Conservation (phyloP, 2,888 invertebrate genomes). For the Ptychoptera albimana region DNA sequence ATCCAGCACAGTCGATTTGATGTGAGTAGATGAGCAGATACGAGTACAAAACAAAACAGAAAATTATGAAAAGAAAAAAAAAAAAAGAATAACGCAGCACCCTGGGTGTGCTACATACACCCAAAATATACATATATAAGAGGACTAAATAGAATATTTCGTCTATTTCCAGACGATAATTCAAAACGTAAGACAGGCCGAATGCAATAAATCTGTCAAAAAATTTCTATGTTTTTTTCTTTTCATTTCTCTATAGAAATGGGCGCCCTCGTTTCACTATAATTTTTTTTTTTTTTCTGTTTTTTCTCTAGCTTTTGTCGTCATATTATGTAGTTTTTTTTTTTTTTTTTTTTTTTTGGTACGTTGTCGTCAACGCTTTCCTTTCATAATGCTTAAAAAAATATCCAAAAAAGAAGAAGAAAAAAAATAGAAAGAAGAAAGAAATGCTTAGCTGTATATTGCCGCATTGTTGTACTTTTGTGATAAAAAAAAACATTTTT, state of each 20-base stretch:
- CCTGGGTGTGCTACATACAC: no score
- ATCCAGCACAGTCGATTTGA: no score
- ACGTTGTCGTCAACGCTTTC: not conserved
- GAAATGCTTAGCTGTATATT: no score
- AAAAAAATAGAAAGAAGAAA: no score
- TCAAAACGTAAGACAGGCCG: slow-evolving; percentile 16
- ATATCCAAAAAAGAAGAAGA: not conserved
- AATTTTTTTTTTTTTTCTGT: not conserved
- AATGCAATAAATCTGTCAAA: slow-evolving; percentile 16
- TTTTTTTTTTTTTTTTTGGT: no score
- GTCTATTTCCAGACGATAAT: slow-evolving; percentile 15
- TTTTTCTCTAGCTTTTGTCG: no score
- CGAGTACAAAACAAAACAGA: not conserved
- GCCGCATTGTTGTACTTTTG: no score
- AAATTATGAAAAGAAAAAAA: not conserved
- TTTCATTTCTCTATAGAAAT: slow-evolving; percentile 5
- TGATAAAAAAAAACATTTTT: no score
- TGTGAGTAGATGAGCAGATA: no score
- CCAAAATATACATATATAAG: not conserved
- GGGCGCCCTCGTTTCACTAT: not conserved
- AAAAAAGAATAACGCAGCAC: not conserved
- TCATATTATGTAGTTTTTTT: not conserved
- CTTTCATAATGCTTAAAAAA: not conserved
- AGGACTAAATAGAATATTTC: slow-evolving; percentile 11
- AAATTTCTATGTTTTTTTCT: slow-evolving; percentile 7